phyloP scores from a whole-genome alignment of 2,113 vertebrate genomes.

The Bungarus multicinctus region DNA sequence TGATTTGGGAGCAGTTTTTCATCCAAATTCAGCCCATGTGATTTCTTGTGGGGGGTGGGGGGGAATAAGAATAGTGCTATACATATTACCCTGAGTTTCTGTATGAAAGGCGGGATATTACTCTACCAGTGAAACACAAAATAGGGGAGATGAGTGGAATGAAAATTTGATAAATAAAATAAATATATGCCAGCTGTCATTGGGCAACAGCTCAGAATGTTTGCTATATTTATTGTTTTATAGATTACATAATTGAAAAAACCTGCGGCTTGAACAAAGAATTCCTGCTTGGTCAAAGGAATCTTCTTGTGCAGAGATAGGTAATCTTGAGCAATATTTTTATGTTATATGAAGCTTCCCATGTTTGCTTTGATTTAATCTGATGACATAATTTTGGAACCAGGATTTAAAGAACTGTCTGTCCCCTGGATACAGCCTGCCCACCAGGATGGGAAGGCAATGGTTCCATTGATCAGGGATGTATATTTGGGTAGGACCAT shows the following conservation, averaged over 20 bases:
- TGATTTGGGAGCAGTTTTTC: not conserved
- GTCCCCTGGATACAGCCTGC: not conserved
- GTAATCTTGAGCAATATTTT: not conserved
- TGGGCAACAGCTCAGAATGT: not conserved
- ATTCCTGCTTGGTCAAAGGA: not conserved
- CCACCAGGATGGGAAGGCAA: not conserved
- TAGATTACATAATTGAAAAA: not conserved
- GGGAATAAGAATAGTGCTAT: not conserved
- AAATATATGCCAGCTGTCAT: not conserved
- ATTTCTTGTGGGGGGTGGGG: not conserved
- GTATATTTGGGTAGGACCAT: not conserved
- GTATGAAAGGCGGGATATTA: not conserved
- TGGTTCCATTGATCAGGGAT: not conserved
- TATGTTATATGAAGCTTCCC: not conserved
- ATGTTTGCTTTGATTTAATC: not conserved
- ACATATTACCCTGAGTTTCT: not conserved
- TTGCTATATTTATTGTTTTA: not conserved
- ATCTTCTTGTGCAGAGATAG: not conserved
- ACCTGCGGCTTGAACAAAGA: not conserved
- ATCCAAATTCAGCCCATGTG: not conserved
- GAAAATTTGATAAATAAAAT: not conserved
- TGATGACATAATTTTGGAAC: not conserved
- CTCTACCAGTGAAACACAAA: not conserved
- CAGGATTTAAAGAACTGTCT: not conserved
- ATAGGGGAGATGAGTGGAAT: not conserved